Conservation (phyloP, 2,797 vertebrate genomes). For the Galagoides demidoff region DNA sequence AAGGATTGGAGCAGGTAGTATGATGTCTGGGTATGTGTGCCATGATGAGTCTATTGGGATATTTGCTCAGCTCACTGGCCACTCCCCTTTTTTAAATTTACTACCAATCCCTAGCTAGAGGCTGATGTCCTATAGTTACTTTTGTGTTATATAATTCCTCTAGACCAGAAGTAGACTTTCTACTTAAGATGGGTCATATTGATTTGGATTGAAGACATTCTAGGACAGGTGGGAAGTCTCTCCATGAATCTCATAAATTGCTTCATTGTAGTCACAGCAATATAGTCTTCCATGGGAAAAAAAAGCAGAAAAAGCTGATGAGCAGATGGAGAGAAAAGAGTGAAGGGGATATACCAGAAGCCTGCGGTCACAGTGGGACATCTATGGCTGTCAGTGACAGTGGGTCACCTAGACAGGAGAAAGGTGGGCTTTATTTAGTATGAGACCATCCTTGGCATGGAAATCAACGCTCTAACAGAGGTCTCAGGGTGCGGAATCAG, state of each 20-base stretch:
- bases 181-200: background rate
- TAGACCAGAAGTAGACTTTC: background rate
- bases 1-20: too few relatives aligned
- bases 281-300: background rate
- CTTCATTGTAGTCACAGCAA: background rate
- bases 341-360: background rate
- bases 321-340: background rate
- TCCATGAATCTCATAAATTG: background rate
- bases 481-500: fast-evolving
- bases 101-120: background rate
- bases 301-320: background rate
- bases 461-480: fast-evolving
- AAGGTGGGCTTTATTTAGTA: background rate
- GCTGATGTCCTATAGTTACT: background rate
- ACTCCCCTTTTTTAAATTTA: background rate
- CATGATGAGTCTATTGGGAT: background rate
- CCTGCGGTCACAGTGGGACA: background rate
- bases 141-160: background rate
- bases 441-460: background rate
- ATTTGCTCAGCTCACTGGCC: background rate
- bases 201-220: background rate
- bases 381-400: background rate
- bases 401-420: background rate
- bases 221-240: background rate
- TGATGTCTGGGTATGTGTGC: background rate